Evolutionary conservation across 2,888 invertebrate genomes (phyloP), one percentile per base, ranked within the genome.

Genomic region (Protonemura montana): DNA sequence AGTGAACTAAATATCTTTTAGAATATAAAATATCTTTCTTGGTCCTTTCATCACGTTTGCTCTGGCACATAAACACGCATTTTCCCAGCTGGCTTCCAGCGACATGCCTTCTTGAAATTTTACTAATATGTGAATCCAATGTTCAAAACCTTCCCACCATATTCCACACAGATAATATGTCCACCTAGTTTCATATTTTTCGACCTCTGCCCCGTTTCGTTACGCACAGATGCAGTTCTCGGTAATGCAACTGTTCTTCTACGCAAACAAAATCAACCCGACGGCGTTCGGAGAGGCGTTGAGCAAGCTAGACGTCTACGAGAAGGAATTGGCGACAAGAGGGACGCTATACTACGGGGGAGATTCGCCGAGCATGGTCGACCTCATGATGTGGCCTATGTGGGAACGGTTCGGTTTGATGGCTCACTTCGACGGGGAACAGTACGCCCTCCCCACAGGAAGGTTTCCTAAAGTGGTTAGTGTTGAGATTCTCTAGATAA

Each of bases 381-480:
- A 91, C 87, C 90, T 90, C 88, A 90, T 90, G 90, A 90, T 90
- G 82, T 90, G 90, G 90, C 90, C 91, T 10, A 90, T 90, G 90
- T 89, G 90, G 87, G 91, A 91, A 87, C 88, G 90, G 13, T 85
- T 90, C 21, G 89, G 89, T 6, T 86, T 89, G 26, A 82, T 96
- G 0, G 92, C 93, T 89, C 90, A 94, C 28, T 90, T 95, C 81
- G 93, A 94, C 7, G 94, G 94, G 85, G 92, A 94, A 81, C 93
- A 94, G 85, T 95, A 94, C 90, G 91, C 93, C 86, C 92, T 96
- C 90, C 95, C 95, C 85, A 93, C 93, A 87, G 92, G 94, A 30
- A 94, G 94, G 90, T 95, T 95, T 90, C 93, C 92, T 85, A 91
- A 92, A 90, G 90, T 96, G 93, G 96, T 96, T 90, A 92, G 90